Base-by-base conservation (phyloP, 1,140 invertebrate genomes). In the Bactericera cockerelli region DNA sequence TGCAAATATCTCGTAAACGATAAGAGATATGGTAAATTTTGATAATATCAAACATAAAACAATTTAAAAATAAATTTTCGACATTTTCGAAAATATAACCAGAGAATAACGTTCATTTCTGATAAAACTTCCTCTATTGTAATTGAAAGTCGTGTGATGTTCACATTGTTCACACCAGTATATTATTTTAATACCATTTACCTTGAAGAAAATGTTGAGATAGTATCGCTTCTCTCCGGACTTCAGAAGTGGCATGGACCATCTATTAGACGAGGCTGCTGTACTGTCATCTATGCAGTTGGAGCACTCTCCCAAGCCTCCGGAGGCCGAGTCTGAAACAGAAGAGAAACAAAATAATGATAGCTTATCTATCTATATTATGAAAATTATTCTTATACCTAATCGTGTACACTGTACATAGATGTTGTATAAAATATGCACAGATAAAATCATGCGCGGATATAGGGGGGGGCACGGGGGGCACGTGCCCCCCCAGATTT, bases 191-290 rank as follows among this genome's bases (percentile, higher is more conserved):
- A n/a, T n/a, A 33, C 31, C 3, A 56, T 67, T 75, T 79, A 90
- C 87, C 85, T 89, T 91, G 73, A 90, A 90, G 72, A 92, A 91
- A 69, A 90, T 90, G 69, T 65, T 66, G 62, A 92, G 75, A 70
- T 92, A 92, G 70, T 90, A 91, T 68, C 83, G 73, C 70, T 91
- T 91, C 67, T 89, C 85, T 19, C 87, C 88, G 24, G 88, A 79
- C 70, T 88, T 88, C 61, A 89, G 73, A 6, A 91, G 72, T 10
- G 88, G 89, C 87, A 91, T 90, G 16, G 84, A 87, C 86, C 87
- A 91, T 69, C 84, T 79, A 64, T 83, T 85, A 49, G 42, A 49
- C 8, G 42, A 49, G 1, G 79, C 76, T 53, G 67, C 67, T 38
- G 68, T 68, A 36, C 69, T 70, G 61, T 88, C 85, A 58, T 88